Percentiles rank a stretch among this genome's conserved stretches.
Evolutionary conservation across 2,888 invertebrate genomes (phyloP).

Genomic region (Rotaria socialis): DNA sequence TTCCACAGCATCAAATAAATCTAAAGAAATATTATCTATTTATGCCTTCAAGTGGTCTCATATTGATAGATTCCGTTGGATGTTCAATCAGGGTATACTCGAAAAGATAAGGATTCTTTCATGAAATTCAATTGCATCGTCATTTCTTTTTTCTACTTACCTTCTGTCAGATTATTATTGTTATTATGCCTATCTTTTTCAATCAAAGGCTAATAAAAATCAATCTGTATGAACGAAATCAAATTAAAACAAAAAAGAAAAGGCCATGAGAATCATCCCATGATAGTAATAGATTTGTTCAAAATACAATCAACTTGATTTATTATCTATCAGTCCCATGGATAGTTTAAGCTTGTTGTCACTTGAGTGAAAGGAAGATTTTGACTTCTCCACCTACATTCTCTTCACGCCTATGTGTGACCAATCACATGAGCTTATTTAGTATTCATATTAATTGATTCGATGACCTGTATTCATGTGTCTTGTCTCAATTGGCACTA

Average conservation of each 20-base stretch:
- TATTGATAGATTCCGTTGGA: constrained; percentile 11
- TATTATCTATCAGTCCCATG: background rate
- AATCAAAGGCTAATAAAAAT: constrained; percentile 16
- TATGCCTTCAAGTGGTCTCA: background rate
- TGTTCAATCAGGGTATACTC: constrained; percentile 21
- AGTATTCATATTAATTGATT: constrained; percentile 24
- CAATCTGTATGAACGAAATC: background rate
- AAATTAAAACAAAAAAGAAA: background rate
- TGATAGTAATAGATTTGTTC: background rate
- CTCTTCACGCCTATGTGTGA: background rate
- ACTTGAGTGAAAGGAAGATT: constrained; percentile 7
- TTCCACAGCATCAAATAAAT: background rate
- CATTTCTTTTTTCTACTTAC: constrained; percentile 16
- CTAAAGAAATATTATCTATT: background rate
- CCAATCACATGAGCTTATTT: constrained; percentile 27
- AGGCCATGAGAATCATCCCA: background rate
- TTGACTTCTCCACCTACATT: background rate
- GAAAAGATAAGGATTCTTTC: constrained; percentile 14
- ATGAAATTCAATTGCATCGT: background rate
- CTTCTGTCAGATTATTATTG: constrained; percentile 2
- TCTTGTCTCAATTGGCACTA: constrained; percentile 7
- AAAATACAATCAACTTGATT: background rate
- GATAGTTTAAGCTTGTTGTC: constrained; percentile 26
- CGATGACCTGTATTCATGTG: background rate
- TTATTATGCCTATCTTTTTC: background rate